phyloP scores from a whole-genome alignment of 2,888 invertebrate genomes.

The Pseudolycoriella hygida region DNA sequence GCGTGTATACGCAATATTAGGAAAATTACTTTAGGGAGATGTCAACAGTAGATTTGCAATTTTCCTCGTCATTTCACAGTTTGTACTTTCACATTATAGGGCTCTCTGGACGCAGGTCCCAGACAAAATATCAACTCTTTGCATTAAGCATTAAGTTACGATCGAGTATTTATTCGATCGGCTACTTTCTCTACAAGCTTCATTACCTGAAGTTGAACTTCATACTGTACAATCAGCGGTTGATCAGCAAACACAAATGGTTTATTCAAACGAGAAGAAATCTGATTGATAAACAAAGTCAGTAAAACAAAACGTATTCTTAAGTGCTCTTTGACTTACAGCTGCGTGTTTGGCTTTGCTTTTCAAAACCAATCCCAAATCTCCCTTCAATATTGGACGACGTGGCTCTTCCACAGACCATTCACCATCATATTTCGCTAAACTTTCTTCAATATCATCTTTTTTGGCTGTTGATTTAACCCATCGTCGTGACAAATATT shows the following conservation, averaged over 20 bases:
- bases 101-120: too few species aligned
- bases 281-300: too few species aligned
- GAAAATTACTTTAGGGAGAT: too few species aligned
- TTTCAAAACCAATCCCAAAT: constrained; percentile 75
- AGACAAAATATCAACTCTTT: too few species aligned
- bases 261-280: constrained; percentile 49
- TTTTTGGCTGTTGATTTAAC: constrained; percentile 80
- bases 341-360: constrained; percentile 95
- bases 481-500: constrained; percentile 63
- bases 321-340: constrained; percentile 28
- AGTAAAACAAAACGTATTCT: too few species aligned
- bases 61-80: too few species aligned
- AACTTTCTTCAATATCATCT: constrained; percentile 68
- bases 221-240: constrained; percentile 83
- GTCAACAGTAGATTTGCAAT: too few species aligned
- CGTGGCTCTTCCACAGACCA: constrained; percentile 61
- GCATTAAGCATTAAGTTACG: too few species aligned
- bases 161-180: too few species aligned
- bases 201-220: constrained; percentile 60
- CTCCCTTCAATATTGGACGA: constrained; percentile 61
- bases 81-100: too few species aligned
- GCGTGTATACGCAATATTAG: too few species aligned
- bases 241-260: constrained; percentile 71
- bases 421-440: constrained; percentile 87
- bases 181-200: neutral